Base-by-base conservation (phyloP, 30 jellyfish, hydroid and myxozoan genomes). In the Hydractinia echinata region DNA sequence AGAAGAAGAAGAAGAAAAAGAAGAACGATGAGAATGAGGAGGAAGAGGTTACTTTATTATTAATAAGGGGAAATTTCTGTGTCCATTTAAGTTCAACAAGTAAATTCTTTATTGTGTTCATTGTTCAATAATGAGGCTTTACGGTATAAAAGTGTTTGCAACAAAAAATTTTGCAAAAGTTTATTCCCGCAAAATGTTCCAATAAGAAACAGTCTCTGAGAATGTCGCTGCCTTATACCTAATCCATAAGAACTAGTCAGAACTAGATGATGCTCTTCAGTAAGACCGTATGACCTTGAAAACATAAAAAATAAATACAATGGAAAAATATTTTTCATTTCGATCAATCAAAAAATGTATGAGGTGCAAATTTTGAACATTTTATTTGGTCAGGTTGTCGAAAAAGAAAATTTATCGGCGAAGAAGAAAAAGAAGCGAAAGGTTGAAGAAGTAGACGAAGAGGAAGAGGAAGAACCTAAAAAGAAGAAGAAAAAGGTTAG, bases 1-100 rank as follows among this genome's bases (percentile, higher is more conserved):
- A 83, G 87, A 84, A 83, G 94, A 92, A 92, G 95, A 92, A 86
- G 72, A 88, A 87, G 85, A 83, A 88, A 81, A 85, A 89, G 79
- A 78, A 81, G 71, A 83, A 87, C 55, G 66, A 85, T 56, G 86
- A 77, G 9, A 77, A 16, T 61, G 84, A 82, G 56, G 73, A 52
- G 54, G 95, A 79, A 21, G 94, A 53, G 14, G 21, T 50, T 54
- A 39, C 2, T 30, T 30, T 30, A 30, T 30, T 30, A 8, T n/a
- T 67, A n/a, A 0, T 9, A 73, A 19, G 16, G 1, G 21, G 55
- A 13, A 14, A 69, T 15, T 30, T 69, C 55, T 21, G 15, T 15
- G 2, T 30, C 1, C 20, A 1, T 30, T 60, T 16, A 60, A 60
- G 15, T 60, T 13, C 3, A 53, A 67, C 18, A n/a, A 67, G 44